Percentiles rank a stretch among this genome's conserved stretches.
Evolutionary conservation across 2,888 invertebrate genomes (phyloP).

Genomic region (Orthosia gothica): DNA sequence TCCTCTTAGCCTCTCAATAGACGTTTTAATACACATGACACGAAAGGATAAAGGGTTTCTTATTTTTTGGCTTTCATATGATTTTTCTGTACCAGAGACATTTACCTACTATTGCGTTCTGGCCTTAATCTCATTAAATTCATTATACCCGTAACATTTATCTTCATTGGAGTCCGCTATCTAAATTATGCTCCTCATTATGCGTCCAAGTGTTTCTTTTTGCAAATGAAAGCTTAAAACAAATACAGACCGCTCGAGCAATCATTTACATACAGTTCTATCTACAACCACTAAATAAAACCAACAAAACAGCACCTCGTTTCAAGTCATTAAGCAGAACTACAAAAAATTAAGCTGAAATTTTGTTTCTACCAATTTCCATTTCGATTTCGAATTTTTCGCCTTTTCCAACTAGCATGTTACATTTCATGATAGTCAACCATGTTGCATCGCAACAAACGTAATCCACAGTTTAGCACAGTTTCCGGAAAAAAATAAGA

Average conservation of each 20-base stretch:
- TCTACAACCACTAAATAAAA: neutral
- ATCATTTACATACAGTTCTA: conserved; percentile 4
- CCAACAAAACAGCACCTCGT: neutral
- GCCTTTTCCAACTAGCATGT: neutral
- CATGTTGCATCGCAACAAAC: neutral
- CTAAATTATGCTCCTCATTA: conserved; percentile 16
- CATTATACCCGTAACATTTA: neutral
- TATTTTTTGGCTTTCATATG: neutral
- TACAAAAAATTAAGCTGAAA: neutral
- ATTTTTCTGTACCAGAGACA: neutral
- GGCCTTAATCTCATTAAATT: neutral
- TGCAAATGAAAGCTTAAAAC: conserved; percentile 13
- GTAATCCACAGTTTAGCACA: conserved; percentile 3
- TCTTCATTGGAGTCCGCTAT: neutral
- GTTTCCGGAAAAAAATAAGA: neutral
- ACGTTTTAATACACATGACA: neutral
- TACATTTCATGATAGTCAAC: neutral
- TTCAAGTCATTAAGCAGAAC: neutral
- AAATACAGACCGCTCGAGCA: neutral
- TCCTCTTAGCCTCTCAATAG: neutral
- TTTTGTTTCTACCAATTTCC: neutral
- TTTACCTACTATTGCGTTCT: neutral
- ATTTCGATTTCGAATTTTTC: neutral
- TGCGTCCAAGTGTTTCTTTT: neutral
- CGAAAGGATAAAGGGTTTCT: neutral